Evolutionary conservation across 2,888 invertebrate genomes (phyloP), one percentile per base, ranked within the genome.

Genomic region (Papilio demoleus): DNA sequence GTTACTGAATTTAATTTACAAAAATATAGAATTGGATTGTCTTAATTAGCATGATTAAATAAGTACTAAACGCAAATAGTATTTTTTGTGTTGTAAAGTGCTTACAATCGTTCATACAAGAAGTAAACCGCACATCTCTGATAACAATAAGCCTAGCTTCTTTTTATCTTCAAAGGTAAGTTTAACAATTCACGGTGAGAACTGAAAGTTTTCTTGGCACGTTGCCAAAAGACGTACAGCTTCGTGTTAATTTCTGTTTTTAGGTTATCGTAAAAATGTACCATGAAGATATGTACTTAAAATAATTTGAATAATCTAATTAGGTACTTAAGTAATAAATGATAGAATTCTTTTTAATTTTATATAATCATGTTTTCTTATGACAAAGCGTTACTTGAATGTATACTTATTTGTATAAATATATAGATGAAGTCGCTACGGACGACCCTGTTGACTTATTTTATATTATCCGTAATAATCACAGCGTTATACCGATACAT

Each of bases 121-220:
- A 53, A 53, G 53, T 53, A 53, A 53, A 53, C 53, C 53, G 53
- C 53, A 53, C 24, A n/a, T n/a, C n/a, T 27, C 53, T 27, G 24
- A 27, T 27, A 27, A 53, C 53, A 53, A 53, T 53, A 53, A 27
- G 53, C 8, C 53, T 1, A n/a, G 27, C 53, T 53, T 27, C 53
- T 53, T 53, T 53, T 53, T 53, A 27, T 27, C 27, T 53, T 53
- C 53, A 53, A 53, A 53, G 53, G 53, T 53, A 53, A 53, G 27
- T 53, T 27, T 53, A 53, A 53, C 53, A 53, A 53, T 53, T 53
- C 53, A 53, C 27, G 27, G 53, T 12, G 53, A 53, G n/a, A 53
- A 53, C 53, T 27, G 53, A 53, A 14, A 53, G 27, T 53, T 53
- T 53, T 53, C 27, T 53, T 53, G 53, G 53, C 53, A 53, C 53